Conservation (phyloP, 2,113 vertebrate species). For the Xiphophorus hellerii region DNA sequence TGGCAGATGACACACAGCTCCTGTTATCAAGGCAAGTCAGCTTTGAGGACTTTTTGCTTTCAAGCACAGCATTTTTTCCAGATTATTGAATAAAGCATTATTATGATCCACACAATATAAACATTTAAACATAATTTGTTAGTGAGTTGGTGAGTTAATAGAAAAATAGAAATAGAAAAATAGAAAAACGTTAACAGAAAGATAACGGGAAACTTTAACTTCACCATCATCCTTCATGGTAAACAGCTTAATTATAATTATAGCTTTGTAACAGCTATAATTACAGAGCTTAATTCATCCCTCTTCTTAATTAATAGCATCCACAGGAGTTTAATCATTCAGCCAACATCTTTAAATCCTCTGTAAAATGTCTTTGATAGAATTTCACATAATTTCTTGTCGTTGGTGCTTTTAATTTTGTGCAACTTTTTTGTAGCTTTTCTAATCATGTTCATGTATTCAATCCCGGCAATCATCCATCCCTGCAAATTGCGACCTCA, state of each 20-base stretch:
- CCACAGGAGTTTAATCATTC: no score
- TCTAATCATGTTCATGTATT: not conserved
- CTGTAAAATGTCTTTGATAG: not conserved
- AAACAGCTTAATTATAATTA: not conserved
- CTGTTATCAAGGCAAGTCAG: not conserved
- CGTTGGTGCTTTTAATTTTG: not conserved
- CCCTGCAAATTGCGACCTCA: no score
- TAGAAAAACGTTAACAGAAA: not conserved
- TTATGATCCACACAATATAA: no score
- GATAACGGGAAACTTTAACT: not conserved
- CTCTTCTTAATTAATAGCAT: not conserved
- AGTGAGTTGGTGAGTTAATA: no score
- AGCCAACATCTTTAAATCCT: not conserved
- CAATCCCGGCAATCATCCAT: no score
- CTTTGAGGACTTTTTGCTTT: conserved; percentile 13
- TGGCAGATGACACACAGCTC: conserved; percentile 3
- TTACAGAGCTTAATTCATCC: not conserved
- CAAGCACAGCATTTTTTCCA: not conserved
- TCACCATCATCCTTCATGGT: not conserved
- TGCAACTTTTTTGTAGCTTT: not conserved
- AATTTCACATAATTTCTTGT: not conserved
- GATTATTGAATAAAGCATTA: no score
- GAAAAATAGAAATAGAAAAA: no score
- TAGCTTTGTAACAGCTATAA: no score
- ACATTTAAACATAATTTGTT: no score